Evolutionary conservation across 1,140 invertebrate species (phyloP), one percentile per base, ranked within the genome.

Genomic region (Diorhabda carinulata): DNA sequence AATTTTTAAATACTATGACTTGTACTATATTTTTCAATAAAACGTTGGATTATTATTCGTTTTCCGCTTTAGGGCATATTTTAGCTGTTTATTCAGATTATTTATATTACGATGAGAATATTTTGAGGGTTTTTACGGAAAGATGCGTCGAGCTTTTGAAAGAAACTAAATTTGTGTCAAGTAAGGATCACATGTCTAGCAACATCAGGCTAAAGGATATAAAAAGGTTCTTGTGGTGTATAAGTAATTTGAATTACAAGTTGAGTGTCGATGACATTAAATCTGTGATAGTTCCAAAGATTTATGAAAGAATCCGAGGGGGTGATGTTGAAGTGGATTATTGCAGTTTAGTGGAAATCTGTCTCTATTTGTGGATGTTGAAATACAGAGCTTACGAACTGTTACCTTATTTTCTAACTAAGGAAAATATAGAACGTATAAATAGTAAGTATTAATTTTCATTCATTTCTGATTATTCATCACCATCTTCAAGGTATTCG

Each of bases 21-120:
- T 77, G 71, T 68, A 71, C 75, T 5, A 78, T 80, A 42, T 77
- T 81, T 66, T 81, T 81, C 69, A 81, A 81, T 74, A 74, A 76
- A 72, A 77, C 79, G 9, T 65, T 75, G 62, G 47, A 76, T 9
- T 63, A 62, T 66, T 81, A 81, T 71, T 72, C 77, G 7, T 80
- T 81, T 73, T 57, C 72, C 42, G 74, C 74, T 8, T 69, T 79
- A 9, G 72, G 78, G 61, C 78, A 81, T 68, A 76, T 81, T 44
- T 71, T 80, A 71, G 77, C 80, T 3, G 66, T 80, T 43, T 80
- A 74, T 75, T 75, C 78, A 7, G 80, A 80, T 71, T 76, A 72
- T 69, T 72, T 77, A 6, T 80, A 78, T 71, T 80, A 78, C 59
- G 77, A 81, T 75, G 74, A 79, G 61, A 69, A 73, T 57, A 57